phyloP scores from a whole-genome alignment of 2,888 invertebrate species.

The Machimus rusticus region DNA sequence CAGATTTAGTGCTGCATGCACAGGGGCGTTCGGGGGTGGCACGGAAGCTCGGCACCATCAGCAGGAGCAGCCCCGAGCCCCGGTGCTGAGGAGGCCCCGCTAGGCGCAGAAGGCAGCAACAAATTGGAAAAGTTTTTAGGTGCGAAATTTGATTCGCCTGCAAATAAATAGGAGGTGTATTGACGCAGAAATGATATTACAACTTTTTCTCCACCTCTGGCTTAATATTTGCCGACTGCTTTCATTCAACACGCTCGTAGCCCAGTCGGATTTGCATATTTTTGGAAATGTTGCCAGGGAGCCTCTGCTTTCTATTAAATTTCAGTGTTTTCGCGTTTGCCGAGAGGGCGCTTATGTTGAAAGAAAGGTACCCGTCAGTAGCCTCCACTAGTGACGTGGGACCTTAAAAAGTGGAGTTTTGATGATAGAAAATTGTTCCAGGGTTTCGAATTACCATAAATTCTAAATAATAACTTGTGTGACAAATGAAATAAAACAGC shows the following conservation, averaged over 20 bases:
- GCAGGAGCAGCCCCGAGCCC: neutral
- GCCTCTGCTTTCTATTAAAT: neutral
- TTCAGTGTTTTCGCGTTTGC: neutral
- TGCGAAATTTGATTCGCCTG: neutral
- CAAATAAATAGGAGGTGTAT: neutral
- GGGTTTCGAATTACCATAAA: neutral
- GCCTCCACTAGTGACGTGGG: neutral
- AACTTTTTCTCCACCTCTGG: neutral
- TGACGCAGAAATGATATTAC: neutral
- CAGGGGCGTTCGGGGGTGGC: neutral
- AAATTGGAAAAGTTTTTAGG: conserved; percentile 17
- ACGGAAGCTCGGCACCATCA: neutral
- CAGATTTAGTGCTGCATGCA: neutral
- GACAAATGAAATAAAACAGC: no score
- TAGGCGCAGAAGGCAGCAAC: neutral
- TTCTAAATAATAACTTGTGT: no score
- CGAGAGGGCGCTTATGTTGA: neutral
- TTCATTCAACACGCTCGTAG: neutral
- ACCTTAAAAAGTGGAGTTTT: neutral
- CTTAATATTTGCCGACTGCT: neutral
- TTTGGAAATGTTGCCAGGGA: neutral
- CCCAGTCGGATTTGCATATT: neutral
- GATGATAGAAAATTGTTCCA: neutral
- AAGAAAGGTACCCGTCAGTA: neutral
- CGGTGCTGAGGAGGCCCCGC: neutral